Conservation (phyloP, 2,797 vertebrate species). For the Enteromius mattozi region DNA sequence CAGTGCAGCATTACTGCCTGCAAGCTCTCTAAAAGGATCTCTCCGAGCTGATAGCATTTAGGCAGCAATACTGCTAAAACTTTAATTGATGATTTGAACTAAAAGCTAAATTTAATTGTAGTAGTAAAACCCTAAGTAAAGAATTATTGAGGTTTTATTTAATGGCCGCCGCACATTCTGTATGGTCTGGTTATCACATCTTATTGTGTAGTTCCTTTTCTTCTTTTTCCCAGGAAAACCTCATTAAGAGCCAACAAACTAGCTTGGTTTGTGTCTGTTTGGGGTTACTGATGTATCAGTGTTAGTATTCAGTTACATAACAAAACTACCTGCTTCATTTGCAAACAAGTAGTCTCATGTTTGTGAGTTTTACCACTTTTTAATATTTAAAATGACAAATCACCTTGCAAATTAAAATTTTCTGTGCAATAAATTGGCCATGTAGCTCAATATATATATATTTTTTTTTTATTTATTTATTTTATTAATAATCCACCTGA, state of each 20-base stretch:
- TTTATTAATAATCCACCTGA: neutral
- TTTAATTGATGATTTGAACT: slow-evolving; percentile 1
- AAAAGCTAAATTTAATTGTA: neutral
- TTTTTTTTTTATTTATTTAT: neutral
- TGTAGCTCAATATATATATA: neutral
- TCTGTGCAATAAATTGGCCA: neutral
- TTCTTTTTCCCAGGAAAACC: neutral
- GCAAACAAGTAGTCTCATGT: neutral
- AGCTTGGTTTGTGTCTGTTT: neutral
- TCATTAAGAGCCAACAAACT: neutral
- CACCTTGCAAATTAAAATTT: neutral
- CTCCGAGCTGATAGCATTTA: neutral
- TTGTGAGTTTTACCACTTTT: neutral
- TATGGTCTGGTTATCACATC: neutral
- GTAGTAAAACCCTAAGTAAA: neutral
- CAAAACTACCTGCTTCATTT: neutral
- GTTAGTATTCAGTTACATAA: neutral
- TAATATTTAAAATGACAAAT: neutral
- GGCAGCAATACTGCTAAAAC: neutral
- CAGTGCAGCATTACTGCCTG: slow-evolving; percentile 37
- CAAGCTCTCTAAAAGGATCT: slow-evolving; percentile 26
- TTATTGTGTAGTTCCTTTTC: neutral
- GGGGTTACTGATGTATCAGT: neutral
- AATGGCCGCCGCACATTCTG: neutral
- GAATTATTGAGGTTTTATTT: neutral